Conservation (phyloP, 2,113 vertebrate species). For the Scomber japonicus region DNA sequence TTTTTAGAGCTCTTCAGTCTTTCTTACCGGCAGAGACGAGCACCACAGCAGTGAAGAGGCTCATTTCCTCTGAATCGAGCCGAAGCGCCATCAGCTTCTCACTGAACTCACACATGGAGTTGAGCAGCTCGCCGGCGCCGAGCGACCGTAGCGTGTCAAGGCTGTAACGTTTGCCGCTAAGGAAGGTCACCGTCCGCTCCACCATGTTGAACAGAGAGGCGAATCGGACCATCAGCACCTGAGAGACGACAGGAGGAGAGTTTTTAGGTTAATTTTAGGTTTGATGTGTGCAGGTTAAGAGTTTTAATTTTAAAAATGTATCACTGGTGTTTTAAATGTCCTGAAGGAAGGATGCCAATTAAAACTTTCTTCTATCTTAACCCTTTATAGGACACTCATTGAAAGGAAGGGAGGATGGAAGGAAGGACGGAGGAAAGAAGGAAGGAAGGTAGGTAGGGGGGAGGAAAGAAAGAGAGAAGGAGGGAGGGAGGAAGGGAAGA, state of each 20-base stretch:
- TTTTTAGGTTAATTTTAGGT: neutral
- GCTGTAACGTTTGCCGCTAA: constrained; percentile 94
- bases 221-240: constrained; percentile 98
- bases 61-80: constrained; percentile 95
- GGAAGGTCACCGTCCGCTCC: constrained; percentile 94
- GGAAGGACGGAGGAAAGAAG: too few species aligned
- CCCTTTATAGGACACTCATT: too few species aligned
- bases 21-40: constrained; percentile 96
- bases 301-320: too few species aligned
- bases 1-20: too few species aligned
- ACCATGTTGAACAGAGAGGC: constrained; percentile 94
- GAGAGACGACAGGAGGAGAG: constrained; percentile 1
- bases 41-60: constrained; percentile 96
- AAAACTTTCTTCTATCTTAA: too few species aligned
- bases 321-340: too few species aligned
- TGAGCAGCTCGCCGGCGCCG: constrained; percentile 95
- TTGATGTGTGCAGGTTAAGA: neutral
- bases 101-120: constrained; percentile 98
- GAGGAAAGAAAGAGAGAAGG: too few species aligned
- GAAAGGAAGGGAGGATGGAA: too few species aligned
- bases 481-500: too few species aligned
- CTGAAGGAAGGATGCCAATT: too few species aligned
- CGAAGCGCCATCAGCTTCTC: constrained; percentile 94
- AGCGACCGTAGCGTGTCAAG: constrained; percentile 91
- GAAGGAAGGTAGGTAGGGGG: too few species aligned